Evolutionary conservation across 2,888 invertebrate genomes (phyloP), one percentile per base, ranked within the genome.

Genomic region (Lepidonotus clava): DNA sequence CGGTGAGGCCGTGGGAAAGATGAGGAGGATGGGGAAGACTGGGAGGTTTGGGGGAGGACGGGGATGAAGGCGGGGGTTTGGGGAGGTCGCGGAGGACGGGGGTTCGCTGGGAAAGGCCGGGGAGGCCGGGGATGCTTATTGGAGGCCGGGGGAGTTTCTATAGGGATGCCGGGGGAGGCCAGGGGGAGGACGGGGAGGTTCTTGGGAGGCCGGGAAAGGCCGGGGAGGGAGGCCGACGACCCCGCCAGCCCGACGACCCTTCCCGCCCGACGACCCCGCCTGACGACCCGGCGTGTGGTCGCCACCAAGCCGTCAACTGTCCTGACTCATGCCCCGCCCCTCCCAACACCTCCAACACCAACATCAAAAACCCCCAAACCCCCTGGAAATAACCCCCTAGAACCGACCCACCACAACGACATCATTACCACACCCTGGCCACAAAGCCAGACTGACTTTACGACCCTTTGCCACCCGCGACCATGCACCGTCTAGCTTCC

Each of bases 191-290:
- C n/a, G n/a, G n/a, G n/a, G n/a, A n/a, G n/a, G n/a, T n/a, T n/a
- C n/a, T n/a, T n/a, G n/a, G 83, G 46, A 8, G 32, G 28, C 51
- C 11, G 28, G 32, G 46, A 53, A 32, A 11, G 83, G 11, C 24
- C 32, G 4, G 67, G 67, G n/a, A 67, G 24, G 67, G 67, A 14
- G 24, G 83, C 51, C n/a, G 83, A 53, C 56, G 76, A 38, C 8
- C 53, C 41, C 38, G 34, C 77, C 5, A 32, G 85, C 51, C 77
- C 51, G 34, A 28, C 36, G 18, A n/a, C 51, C 53, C 24, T 24
- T 67, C 28, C 24, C 85, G 61, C 67, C 77, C 24, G 36, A 51
- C 84, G n/a, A 67, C 24, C 67, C 28, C 67, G 56, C 84, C n/a
- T 38, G 34, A n/a, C 24, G 14, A 18, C 51, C 61, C 56, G 84